phyloP scores from a whole-genome alignment of 37 sponge, comb jelly and placozoan genomes.

The Agelas oroides region DNA sequence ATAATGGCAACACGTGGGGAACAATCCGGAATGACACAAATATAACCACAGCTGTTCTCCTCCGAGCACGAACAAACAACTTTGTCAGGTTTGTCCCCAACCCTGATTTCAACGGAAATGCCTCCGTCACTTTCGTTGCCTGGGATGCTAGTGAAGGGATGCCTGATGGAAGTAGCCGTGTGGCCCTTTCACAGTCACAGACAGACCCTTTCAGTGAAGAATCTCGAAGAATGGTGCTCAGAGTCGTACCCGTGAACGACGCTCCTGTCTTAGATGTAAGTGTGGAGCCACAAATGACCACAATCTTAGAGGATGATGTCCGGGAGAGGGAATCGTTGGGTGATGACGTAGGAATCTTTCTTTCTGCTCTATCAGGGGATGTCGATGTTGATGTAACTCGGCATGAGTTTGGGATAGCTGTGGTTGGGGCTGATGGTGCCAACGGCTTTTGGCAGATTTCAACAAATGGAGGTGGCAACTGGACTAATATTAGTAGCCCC shows the following conservation, averaged over 20 bases:
- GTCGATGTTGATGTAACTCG: slow-evolving; percentile 50
- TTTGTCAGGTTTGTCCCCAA: slow-evolving; percentile 83
- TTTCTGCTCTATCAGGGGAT: slow-evolving; percentile 56
- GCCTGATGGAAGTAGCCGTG: slow-evolving; percentile 54
- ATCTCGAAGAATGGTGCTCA: slow-evolving; percentile 48
- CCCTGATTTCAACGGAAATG: slow-evolving; percentile 72
- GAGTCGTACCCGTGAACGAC: slow-evolving; percentile 88
- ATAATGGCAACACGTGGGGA: slow-evolving; percentile 15
- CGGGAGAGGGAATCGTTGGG: slow-evolving; percentile 72
- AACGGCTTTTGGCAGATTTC: slow-evolving; percentile 88
- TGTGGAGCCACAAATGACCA: slow-evolving; percentile 56
- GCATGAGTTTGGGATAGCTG: slow-evolving; percentile 81
- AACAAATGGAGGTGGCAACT: slow-evolving; percentile 63
- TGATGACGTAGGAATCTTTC: slow-evolving; percentile 65
- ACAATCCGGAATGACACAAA: slow-evolving; percentile 29
- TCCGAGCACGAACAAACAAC: slow-evolving; percentile 54
- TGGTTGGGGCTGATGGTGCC: slow-evolving; percentile 49
- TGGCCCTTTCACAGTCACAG: slow-evolving; percentile 17
- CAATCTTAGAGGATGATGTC: slow-evolving; percentile 83
- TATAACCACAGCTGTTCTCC: slow-evolving; percentile 52
- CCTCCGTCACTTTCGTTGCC: slow-evolving; percentile 77
- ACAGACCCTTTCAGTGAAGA: slow-evolving; percentile 77
- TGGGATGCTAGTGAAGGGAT: slow-evolving; percentile 86
- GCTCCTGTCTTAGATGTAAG: slow-evolving; percentile 78
- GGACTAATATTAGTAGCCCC: slow-evolving; percentile 66